Evolutionary conservation across 2,113 vertebrate species (phyloP).

Genomic region (Cyrtonyx montezumae): DNA sequence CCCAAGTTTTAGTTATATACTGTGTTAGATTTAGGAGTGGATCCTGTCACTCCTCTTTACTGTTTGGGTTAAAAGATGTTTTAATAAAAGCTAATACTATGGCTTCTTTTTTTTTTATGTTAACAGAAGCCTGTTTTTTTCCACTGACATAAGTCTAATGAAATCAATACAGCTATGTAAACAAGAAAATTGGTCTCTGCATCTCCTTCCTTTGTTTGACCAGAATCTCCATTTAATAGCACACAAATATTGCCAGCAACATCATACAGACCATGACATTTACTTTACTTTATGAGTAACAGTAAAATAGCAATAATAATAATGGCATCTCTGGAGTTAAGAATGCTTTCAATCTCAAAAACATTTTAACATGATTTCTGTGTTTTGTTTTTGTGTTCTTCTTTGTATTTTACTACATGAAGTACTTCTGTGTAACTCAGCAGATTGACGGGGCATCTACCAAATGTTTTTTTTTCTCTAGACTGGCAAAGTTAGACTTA

Average conservation of each 20-base stretch:
- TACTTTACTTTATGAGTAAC: neutral
- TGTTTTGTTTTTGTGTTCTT: neutral
- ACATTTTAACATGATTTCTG: neutral
- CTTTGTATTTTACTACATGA: neutral
- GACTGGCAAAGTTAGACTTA: neutral
- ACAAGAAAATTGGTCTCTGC: neutral
- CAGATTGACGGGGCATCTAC: neutral
- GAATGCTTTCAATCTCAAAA: neutral
- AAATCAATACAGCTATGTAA: slow-evolving; percentile 12
- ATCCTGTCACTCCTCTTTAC: neutral
- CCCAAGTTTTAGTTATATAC: neutral
- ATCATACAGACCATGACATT: neutral
- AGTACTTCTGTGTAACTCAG: neutral
- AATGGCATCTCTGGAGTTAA: neutral
- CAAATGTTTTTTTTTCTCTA: neutral
- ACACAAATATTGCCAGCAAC: neutral
- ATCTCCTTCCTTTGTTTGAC: neutral
- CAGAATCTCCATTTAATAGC: neutral
- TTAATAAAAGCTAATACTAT: slow-evolving; percentile 10
- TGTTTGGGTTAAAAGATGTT: neutral
- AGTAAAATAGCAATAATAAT: neutral
- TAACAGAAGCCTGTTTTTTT: neutral
- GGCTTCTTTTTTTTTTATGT: neutral
- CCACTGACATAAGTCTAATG: neutral
- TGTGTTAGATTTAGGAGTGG: neutral